A percentile compares a stretch with the other conserved stretches of the same genome.
Evolutionary conservation across 1,140 invertebrate species (phyloP).

Genomic region (Drosophila nannoptera): DNA sequence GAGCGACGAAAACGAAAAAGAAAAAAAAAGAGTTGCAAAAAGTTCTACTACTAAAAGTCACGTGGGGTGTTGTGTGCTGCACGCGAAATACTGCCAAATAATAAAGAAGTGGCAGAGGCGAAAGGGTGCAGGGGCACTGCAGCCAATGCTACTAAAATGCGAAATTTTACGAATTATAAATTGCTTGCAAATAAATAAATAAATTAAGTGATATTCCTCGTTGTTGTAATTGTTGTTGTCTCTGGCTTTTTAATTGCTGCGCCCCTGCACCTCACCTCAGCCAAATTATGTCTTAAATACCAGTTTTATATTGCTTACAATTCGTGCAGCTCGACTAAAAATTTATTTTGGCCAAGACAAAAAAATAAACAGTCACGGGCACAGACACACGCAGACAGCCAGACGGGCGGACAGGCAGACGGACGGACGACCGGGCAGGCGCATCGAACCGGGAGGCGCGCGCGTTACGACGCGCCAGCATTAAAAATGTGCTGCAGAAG

Average conservation of each 20-base stretch:
- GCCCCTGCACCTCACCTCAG: not conserved
- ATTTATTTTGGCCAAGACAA: constrained; percentile 66
- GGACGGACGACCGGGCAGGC: constrained; percentile 16
- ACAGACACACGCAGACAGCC: constrained; percentile 22
- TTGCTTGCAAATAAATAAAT: constrained; percentile 32
- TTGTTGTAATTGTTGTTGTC: not conserved
- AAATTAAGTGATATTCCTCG: constrained; percentile 10
- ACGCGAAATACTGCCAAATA: constrained; percentile 49
- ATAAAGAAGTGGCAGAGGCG: not conserved
- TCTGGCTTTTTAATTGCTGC: constrained; percentile 21
- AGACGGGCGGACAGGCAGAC: constrained; percentile 19
- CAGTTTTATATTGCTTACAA: constrained; percentile 52
- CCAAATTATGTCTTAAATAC: constrained; percentile 33
- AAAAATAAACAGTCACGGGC: constrained; percentile 47
- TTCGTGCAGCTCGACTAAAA: constrained; percentile 39
- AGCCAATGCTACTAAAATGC: constrained; percentile 22
- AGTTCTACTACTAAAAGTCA: constrained; percentile 33
- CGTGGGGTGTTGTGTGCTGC: constrained; percentile 57
- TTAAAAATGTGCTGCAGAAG: constrained; percentile 63
- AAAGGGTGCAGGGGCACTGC: not conserved
- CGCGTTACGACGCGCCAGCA: constrained; percentile 43
- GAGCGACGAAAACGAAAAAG: not conserved
- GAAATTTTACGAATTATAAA: constrained; percentile 24
- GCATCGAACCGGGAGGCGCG: constrained; percentile 37
- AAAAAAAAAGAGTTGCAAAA: constrained; percentile 8